phyloP scores from a whole-genome alignment of 2,888 invertebrate species.

The Aporophyla nigra region DNA sequence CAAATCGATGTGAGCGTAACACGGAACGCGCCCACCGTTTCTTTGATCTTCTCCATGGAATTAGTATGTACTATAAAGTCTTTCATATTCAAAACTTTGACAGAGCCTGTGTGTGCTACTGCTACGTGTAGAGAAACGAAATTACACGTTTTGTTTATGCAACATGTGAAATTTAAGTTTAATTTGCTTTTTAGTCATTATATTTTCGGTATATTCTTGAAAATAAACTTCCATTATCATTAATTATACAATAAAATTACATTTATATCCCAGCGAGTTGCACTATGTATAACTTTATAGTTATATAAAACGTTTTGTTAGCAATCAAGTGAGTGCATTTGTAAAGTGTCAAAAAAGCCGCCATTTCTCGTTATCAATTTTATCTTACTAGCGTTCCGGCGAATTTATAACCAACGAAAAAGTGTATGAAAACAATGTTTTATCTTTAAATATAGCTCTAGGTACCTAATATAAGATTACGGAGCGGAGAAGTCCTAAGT shows the following conservation, averaged over 20 bases:
- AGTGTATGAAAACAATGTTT: conserved; percentile 7
- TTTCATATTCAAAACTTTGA: background rate
- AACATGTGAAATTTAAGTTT: background rate
- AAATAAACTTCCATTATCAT: background rate
- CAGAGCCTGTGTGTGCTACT: background rate
- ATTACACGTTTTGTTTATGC: conserved; percentile 21
- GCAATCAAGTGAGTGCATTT: background rate
- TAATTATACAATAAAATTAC: fast-evolving
- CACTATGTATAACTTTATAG: background rate
- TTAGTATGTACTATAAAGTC: background rate
- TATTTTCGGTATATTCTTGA: background rate
- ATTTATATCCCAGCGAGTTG: background rate
- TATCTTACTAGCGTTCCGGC: conserved; percentile 1
- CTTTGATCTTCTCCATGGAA: background rate
- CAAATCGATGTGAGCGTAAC: too few relatives aligned
- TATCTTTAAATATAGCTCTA: background rate
- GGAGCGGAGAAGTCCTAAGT: background rate
- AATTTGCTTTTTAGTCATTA: background rate
- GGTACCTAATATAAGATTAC: background rate
- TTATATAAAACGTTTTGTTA: conserved; percentile 33
- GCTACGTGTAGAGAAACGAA: background rate
- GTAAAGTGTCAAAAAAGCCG: conserved; percentile 60
- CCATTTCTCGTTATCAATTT: conserved; percentile 48
- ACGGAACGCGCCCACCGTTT: too few relatives aligned
- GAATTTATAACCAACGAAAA: conserved; percentile 16